These are phyloP conservation scores for Oscheius sp. DNA, from an alignment of 2,888 invertebrate genomes.

Conservation along the genomic window DNA sequence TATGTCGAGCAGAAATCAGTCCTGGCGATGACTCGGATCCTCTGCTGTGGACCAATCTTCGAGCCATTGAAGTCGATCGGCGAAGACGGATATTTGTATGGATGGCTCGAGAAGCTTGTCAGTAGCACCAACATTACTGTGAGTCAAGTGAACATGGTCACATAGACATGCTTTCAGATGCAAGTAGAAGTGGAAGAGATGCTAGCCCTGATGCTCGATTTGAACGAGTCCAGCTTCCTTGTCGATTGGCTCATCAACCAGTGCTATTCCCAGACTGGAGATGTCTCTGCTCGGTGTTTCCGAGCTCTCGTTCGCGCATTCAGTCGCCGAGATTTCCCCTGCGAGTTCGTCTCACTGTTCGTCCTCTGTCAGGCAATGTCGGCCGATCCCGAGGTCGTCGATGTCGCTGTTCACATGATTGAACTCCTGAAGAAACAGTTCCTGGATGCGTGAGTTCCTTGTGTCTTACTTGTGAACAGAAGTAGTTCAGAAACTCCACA, in stretches of 20 bases:
- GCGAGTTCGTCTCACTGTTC: constrained; percentile 86
- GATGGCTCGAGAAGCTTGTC: constrained; percentile 91
- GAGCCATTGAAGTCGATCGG: constrained; percentile 76
- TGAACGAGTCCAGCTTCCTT: constrained; percentile 89
- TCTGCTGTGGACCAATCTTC: constrained; percentile 95
- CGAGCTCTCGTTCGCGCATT: constrained; percentile 94
- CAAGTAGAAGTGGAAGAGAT: constrained; percentile 92
- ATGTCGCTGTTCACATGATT: constrained; percentile 88
- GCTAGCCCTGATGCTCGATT: constrained; percentile 90
- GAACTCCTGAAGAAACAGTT: constrained; percentile 92
- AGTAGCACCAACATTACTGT: constrained; percentile 82
- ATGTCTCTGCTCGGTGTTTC: constrained; percentile 94
- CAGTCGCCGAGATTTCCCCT: constrained; percentile 91
- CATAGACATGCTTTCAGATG: constrained; percentile 78
- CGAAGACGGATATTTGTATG: constrained; percentile 86
- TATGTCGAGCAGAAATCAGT: constrained; percentile 77
- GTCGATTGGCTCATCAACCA: constrained; percentile 98
- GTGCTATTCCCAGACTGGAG: constrained; percentile 80
- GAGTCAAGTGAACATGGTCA: not conserved
- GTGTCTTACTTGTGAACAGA: not conserved
- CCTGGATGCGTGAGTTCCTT: constrained; percentile 79
- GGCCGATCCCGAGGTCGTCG: constrained; percentile 56
- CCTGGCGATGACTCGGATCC: constrained; percentile 92
- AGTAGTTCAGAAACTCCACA: constrained; percentile 20
- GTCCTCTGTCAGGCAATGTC: constrained; percentile 85